Evolutionary conservation across 2,888 invertebrate species (phyloP).

Genomic region (Euproctis similis): DNA sequence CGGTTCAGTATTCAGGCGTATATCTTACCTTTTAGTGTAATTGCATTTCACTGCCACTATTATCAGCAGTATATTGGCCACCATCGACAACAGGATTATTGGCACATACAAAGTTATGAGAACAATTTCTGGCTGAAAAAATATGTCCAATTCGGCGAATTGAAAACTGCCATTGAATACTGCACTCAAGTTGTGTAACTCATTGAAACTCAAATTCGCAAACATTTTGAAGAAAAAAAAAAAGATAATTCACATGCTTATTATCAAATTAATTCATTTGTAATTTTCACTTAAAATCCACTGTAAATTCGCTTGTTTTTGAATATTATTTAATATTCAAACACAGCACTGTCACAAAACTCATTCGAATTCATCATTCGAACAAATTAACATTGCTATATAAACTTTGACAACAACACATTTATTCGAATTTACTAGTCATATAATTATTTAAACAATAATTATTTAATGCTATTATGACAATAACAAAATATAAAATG

Average conservation of each 20-base stretch:
- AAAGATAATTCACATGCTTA: too few species aligned
- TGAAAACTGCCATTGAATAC: slow-evolving; percentile 34
- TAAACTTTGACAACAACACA: background rate
- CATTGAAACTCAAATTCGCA: slow-evolving; percentile 18
- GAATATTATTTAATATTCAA: too few species aligned
- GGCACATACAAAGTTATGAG: slow-evolving; percentile 79
- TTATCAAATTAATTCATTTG: background rate
- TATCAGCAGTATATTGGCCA: slow-evolving; percentile 80
- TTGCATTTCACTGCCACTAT: slow-evolving; percentile 80
- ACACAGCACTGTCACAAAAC: too few species aligned
- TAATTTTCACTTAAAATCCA: background rate
- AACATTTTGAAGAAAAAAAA: slow-evolving; percentile 25
- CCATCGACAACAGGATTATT: slow-evolving; percentile 76
- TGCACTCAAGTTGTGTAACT: slow-evolving; percentile 21
- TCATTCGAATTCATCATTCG: background rate
- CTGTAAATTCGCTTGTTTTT: background rate
- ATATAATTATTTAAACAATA: too few species aligned
- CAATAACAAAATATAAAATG: too few species aligned
- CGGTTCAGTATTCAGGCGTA: too few species aligned
- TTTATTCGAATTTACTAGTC: background rate
- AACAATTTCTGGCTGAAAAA: slow-evolving; percentile 61
- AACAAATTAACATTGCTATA: background rate
- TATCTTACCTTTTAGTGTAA: slow-evolving; percentile 81
- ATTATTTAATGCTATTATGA: too few species aligned
- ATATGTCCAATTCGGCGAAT: slow-evolving; percentile 50